Percentiles rank a stretch among this genome's conserved stretches.
Conservation (phyloP, 2,797 vertebrate genomes). For the Anguilla megastoma region DNA sequence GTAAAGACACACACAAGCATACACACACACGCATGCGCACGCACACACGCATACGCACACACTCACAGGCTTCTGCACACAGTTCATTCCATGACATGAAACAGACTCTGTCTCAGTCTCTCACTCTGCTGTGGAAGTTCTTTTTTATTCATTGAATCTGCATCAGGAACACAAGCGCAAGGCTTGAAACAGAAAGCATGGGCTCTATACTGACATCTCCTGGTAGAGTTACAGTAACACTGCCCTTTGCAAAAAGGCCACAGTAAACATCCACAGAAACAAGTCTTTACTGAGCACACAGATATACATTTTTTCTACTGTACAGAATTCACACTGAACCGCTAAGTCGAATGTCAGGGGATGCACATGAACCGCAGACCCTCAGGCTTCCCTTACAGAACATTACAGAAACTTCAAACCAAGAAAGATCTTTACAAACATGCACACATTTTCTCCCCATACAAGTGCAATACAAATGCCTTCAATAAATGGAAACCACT, state of each 20-base stretch:
- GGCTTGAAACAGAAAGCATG: neutral
- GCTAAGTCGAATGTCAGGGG: neutral
- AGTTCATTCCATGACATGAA: neutral
- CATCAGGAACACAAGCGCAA: slow-evolving; percentile 32
- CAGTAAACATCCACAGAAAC: neutral
- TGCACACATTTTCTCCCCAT: neutral
- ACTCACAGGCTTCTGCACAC: neutral
- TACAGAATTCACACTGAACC: neutral
- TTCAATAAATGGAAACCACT: neutral
- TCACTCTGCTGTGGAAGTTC: neutral
- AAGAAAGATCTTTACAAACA: neutral
- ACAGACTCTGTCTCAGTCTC: neutral
- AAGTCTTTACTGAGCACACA: neutral
- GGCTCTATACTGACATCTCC: slow-evolving; percentile 45
- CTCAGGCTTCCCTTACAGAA: neutral
- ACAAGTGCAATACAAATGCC: neutral
- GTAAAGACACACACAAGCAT: neutral
- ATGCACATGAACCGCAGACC: neutral
- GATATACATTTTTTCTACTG: neutral
- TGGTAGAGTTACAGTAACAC: neutral
- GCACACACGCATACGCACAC: neutral
- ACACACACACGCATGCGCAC: neutral
- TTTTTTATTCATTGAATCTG: slow-evolving; percentile 24
- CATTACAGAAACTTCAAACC: neutral
- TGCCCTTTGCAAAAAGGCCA: neutral